Evolutionary conservation across 2,113 vertebrate species (phyloP).

Genomic region (Hirundichthys speculiger): DNA sequence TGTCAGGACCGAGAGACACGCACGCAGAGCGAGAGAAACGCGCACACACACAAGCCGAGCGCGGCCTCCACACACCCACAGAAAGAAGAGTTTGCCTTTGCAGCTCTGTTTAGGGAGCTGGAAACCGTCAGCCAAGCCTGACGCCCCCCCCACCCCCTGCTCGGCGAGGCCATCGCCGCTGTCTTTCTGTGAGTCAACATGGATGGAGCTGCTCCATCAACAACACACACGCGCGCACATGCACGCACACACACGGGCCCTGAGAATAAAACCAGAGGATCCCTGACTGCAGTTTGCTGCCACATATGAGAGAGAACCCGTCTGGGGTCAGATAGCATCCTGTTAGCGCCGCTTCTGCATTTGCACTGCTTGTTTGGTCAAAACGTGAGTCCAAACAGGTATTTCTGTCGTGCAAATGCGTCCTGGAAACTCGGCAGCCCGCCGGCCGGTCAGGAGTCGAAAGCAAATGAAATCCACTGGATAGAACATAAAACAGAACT

Average conservation of each 20-base stretch:
- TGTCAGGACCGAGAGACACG: constrained; percentile 62
- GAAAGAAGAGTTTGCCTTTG: constrained; percentile 57
- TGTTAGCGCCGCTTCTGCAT: constrained; percentile 42
- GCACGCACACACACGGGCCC: constrained; percentile 41
- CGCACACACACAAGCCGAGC: constrained; percentile 29
- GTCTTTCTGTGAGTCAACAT: constrained; percentile 66
- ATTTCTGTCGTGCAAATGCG: constrained; percentile 4
- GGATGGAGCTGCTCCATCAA: constrained; percentile 57
- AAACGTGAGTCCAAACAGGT: constrained; percentile 23
- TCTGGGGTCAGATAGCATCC: constrained; percentile 35
- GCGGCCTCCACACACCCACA: constrained; percentile 30
- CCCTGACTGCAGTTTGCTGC: constrained; percentile 39
- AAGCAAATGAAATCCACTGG: constrained; percentile 6
- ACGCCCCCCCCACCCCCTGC: constrained; percentile 62
- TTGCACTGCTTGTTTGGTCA: constrained; percentile 37
- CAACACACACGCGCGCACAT: constrained; percentile 55
- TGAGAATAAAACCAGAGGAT: constrained; percentile 65
- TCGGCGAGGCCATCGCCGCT: constrained; percentile 57
- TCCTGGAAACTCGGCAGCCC: too few species aligned
- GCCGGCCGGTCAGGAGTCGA: too few species aligned
- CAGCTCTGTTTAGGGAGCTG: constrained; percentile 46
- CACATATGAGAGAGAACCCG: constrained; percentile 36
- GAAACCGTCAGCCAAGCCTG: constrained; percentile 60
- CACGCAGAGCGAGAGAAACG: constrained; percentile 26
- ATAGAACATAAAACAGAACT: constrained; percentile 34